These are phyloP conservation scores for Octomys mimax DNA, from an alignment of 2,797 vertebrate species.

Conservation along the genomic window DNA sequence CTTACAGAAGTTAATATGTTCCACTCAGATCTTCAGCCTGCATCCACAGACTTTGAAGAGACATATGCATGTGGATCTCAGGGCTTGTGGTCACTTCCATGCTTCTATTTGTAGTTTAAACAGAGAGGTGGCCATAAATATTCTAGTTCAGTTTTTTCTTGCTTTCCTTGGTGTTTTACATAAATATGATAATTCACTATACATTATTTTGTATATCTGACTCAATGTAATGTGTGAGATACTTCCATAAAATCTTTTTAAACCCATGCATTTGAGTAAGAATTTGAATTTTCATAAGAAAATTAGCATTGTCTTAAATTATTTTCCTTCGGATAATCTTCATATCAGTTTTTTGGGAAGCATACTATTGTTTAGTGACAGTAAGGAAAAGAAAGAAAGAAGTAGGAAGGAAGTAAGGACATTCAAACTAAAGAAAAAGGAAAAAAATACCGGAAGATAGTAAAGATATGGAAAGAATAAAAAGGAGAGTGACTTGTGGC, in stretches of 20 bases:
- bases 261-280: neutral
- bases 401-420: neutral
- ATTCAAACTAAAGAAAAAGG: neutral
- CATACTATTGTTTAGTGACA: neutral
- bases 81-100: neutral
- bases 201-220: neutral
- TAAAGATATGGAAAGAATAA: neutral
- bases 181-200: neutral
- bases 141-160: neutral
- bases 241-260: neutral
- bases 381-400: neutral
- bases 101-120: neutral
- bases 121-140: neutral
- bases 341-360: neutral
- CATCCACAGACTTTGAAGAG: neutral
- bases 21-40: neutral
- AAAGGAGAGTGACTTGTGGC: neutral
- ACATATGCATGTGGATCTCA: neutral
- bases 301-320: neutral
- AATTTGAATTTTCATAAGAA: neutral
- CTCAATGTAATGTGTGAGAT: neutral
- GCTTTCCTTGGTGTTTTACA: neutral
- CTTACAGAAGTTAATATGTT: neutral
- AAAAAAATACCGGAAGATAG: neutral
- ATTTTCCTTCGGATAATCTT: conserved; percentile 8